Evolutionary conservation across 1,140 invertebrate species (phyloP), one percentile per base, ranked within the genome.

Genomic region (Nomia melanderi): DNA sequence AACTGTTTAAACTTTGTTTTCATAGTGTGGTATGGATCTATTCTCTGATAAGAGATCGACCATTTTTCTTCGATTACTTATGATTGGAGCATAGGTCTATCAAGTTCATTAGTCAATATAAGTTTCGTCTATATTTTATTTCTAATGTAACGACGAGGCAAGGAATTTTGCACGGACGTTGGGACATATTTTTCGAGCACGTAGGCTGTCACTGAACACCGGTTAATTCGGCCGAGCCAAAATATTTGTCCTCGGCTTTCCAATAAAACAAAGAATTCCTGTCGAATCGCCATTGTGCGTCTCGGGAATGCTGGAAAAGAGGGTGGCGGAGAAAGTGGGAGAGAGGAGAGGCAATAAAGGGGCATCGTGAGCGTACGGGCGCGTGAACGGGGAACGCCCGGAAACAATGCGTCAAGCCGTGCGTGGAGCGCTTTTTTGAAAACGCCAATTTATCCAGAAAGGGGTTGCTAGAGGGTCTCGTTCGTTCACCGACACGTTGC

Each of bases 391-490:
- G 60, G 79, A 80, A 77, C 47, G 82, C 54, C 27, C 65, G 76
- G 82, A 85, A 82, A 88, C 88, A 89, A 88, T 85, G 81, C 78
- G 79, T 79, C 81, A 83, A 86, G 73, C 63, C 67, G 67, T 72
- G 79, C 80, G 73, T 83, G 71, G 39, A 84, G 64, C 67, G 47
- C 60, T 50, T 89, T 87, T 86, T 86, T 70, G 77, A 90, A 89
- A 90, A 88, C 84, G 87, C 83, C 86, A 87, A 88, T 89, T 88
- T 88, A 85, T 79, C 75, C 79, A 60, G 67, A 73, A 63, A 63
- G 73, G 62, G 72, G 41, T 82, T 47, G 47, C 56, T 25, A 14
- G 63, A 78, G 75, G 63, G 53, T 62, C 33, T 7, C 2, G 53
- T 6, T 70, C 56, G 56, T 31, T 70, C 66, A 20, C n/a, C 75